Evolutionary conservation across 2,797 vertebrate species (phyloP).

Genomic region (Sebastes diploproa): DNA sequence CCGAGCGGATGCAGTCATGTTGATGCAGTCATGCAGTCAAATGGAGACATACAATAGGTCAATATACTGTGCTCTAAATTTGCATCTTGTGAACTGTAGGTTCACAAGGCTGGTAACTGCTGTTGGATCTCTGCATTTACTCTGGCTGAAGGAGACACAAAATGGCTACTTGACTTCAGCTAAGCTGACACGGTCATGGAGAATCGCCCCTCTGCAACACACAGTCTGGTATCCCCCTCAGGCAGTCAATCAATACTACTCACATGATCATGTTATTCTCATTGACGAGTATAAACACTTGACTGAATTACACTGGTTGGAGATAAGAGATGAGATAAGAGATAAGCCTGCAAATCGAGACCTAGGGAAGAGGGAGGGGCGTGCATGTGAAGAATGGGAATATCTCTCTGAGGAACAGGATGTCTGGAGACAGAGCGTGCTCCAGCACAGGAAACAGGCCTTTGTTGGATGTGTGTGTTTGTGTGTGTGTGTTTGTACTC

Average conservation of each 20-base stretch:
- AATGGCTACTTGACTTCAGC: conserved; percentile 14
- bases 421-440: conserved; percentile 52
- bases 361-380: not conserved
- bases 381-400: conserved; percentile 28
- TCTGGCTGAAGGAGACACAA: not conserved
- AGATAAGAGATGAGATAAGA: conserved; percentile 3
- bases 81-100: not conserved
- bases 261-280: not conserved
- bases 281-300: not conserved
- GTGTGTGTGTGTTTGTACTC: conserved; percentile 71
- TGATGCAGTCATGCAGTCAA: not conserved
- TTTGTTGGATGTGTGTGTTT: conserved; percentile 11
- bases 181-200: not conserved
- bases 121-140: not conserved
- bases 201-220: not conserved
- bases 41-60: not conserved
- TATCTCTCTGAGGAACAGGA: conserved; percentile 59
- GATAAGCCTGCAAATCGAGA: conserved; percentile 3
- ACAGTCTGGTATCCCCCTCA: not conserved
- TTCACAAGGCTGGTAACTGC: not conserved
- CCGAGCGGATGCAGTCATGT: not conserved
- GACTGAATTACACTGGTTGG: not conserved
- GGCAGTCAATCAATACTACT: conserved; percentile 34
- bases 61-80: not conserved
- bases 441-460: conserved; percentile 59